phyloP scores from a whole-genome alignment of 2,113 vertebrate genomes.

The Nesogale talazaci region DNA sequence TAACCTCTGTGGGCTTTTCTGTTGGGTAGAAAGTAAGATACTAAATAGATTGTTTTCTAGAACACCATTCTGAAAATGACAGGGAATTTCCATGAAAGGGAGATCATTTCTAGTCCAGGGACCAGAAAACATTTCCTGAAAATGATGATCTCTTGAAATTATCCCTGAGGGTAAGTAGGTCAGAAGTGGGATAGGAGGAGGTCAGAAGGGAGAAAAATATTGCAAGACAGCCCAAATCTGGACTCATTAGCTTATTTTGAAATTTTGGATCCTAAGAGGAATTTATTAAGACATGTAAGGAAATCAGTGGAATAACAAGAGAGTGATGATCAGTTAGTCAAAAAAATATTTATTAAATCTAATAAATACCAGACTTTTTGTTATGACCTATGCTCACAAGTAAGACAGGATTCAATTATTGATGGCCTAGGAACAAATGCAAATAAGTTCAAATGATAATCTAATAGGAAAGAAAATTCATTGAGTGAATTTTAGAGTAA shows the following conservation, averaged over 20 bases:
- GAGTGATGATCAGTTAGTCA: neutral
- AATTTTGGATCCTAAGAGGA: neutral
- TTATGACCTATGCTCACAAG: neutral
- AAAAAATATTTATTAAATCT: neutral
- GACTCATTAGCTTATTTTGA: neutral
- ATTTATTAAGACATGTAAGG: neutral
- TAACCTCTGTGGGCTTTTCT: neutral
- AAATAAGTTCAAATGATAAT: neutral
- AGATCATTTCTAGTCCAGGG: neutral
- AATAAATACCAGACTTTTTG: neutral
- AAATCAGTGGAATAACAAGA: neutral
- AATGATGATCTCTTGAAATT: neutral
- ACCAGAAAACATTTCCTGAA: neutral
- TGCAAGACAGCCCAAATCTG: neutral
- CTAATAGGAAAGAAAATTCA: neutral
- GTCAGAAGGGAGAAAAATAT: too few relatives aligned
- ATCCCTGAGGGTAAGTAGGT: neutral
- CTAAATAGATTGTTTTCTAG: neutral
- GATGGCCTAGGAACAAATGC: neutral
- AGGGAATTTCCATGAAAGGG: neutral
- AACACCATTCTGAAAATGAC: neutral
- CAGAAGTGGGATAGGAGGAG: accelerated
- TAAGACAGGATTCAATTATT: too few relatives aligned
- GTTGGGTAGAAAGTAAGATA: neutral
- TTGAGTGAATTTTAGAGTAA: neutral